Base-by-base conservation (phyloP, 2,113 vertebrate genomes). In the Prietella phreatophila region DNA sequence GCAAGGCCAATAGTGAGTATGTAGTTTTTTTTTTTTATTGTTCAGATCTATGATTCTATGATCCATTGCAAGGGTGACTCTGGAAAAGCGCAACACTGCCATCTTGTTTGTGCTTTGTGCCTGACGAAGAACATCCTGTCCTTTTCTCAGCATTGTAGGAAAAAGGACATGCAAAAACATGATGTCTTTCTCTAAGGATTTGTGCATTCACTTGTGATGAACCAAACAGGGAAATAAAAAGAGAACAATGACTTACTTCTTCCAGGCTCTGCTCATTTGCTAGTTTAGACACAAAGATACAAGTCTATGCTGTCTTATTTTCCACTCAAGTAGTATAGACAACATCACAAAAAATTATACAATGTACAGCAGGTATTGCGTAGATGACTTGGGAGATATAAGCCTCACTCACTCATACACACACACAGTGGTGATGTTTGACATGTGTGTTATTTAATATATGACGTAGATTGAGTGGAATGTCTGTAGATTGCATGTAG, bases 61-160 rank as follows among this genome's bases (percentile, higher is more conserved):
- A 58, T 87, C 79, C 47, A 15, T 42, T 84, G 53, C 7, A n/a
- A 5, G 19, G 30, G 56, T 89, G 85, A 80, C 82, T 75, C 25
- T 89, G 56, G 80, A 89, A 92, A 88, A 93, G 95, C 92, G 92
- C 94, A 95, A 95, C 91, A 95, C 93, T 95, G 95, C 94, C 94
- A 93, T 93, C 91, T 90, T 94, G 94, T 92, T 93, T 86, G 76
- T 89, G 92, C 73, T 95, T 82, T 91, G 86, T 86, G 93, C 67
- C 55, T 75, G 65, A 1, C 10, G 36, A 50, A 5, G 15, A 33
- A 61, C 47, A 42, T 20, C 39, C 25, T 33, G 50, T 69, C n/a
- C 60, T 17, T 27, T 36, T 56, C 76, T 20, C 47, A 20, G 39
- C 4, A 10, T 39, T 50, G 65, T 30, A 25, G 25, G 22, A 87